Evolutionary conservation across 2,888 invertebrate species (phyloP), one percentile per base, ranked within the genome.

Genomic region (Eupithecia dodoneata): DNA sequence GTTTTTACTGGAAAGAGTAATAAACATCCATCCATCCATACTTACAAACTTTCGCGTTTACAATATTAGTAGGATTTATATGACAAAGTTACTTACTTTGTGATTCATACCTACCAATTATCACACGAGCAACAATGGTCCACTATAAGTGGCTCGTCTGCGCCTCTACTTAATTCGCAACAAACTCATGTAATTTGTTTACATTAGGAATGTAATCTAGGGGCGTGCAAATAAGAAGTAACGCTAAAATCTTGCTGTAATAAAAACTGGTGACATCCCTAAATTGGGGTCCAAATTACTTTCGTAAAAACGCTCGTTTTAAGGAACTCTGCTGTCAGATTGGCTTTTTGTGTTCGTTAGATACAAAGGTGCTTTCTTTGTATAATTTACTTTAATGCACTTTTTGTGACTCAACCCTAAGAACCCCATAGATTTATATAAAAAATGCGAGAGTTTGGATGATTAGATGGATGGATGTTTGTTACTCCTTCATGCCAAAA

Each of bases 161-260:
- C 63, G 63, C 63, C 3, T 42, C 44, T 10, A n/a, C 45, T 44
- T 69, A n/a, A 45, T n/a, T 4, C 18, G 44, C 30, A 30, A 63
- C 63, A 45, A 69, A 69, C 15, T 67, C 67, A 41, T 44, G 44
- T 69, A 69, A 78, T 78, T 76, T 76, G 76, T 80, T 79, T 69
- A 74, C 63, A 76, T 80, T 79, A 78, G 73, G 67, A 76, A 74
- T 59, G 70, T 80, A 79, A 81, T 79, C 75, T 47, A 74, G 76
- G 76, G 76, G 10, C 76, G 75, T 70, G 52, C 74, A 76, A 81
- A 79, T 77, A 78, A 78, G 80, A 78, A 80, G 74, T 79, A 66
- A 80, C 55, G 76, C 69, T 76, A 76, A 79, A 76, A 78, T 76
- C 73, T 76, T 71, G 47, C 41, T 67, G 71, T 49, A 12, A 72